phyloP scores from a whole-genome alignment of 2,888 invertebrate genomes.

The Shargacucullia verbasci region DNA sequence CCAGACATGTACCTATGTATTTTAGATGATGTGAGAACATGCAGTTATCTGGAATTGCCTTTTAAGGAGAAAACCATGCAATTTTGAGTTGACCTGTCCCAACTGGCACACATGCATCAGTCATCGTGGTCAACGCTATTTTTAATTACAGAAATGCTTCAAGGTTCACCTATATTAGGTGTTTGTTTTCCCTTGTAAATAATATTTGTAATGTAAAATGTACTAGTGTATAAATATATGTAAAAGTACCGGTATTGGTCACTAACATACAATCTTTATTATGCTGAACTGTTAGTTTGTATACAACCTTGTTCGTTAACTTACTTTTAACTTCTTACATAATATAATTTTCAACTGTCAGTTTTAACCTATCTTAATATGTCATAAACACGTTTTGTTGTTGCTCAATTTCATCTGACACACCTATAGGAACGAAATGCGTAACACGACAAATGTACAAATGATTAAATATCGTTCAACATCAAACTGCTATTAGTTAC shows the following conservation, averaged over 20 bases:
- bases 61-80: too few relatives aligned
- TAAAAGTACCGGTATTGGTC: conserved; percentile 15
- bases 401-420: conserved; percentile 47
- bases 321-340: conserved; percentile 10
- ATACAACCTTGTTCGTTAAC: conserved; percentile 8
- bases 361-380: conserved; percentile 29
- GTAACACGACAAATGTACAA: conserved; percentile 46
- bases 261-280: conserved; percentile 3
- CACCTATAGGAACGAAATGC: conserved; percentile 29
- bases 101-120: too few relatives aligned
- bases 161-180: conserved; percentile 20
- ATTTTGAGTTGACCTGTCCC: too few relatives aligned
- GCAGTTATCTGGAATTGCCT: too few relatives aligned
- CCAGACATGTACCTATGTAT: too few relatives aligned
- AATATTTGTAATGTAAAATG: conserved; percentile 20
- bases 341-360: conserved; percentile 19
- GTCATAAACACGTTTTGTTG: conserved; percentile 42
- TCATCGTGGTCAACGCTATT: too few relatives aligned
- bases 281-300: conserved; percentile 2
- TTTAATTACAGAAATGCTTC: conserved; percentile 13
- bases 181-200: conserved; percentile 30
- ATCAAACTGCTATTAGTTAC: conserved; percentile 46
- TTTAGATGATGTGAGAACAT: too few relatives aligned
- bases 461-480: conserved; percentile 45
- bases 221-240: too few relatives aligned